Evolutionary conservation across 2,113 vertebrate species (phyloP).

Genomic region (Calypte anna): DNA sequence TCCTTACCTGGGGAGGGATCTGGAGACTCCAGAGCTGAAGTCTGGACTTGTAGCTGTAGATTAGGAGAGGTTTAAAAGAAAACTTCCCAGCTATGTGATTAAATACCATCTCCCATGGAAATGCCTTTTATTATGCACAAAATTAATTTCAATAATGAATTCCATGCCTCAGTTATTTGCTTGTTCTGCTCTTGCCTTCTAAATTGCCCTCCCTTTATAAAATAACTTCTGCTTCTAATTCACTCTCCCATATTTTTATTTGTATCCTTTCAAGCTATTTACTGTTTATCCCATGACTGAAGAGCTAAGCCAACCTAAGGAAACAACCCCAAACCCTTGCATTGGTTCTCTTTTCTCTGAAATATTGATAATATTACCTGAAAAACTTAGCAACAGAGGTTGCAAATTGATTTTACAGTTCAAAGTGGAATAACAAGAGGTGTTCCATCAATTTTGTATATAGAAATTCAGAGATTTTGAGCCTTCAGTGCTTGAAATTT

Average conservation of each 20-base stretch:
- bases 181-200: background rate
- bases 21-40: background rate
- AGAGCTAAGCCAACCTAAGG: background rate
- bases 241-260: background rate
- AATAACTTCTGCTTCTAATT: background rate
- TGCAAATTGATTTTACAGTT: background rate
- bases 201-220: background rate
- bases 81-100: background rate
- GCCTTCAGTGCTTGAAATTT: background rate
- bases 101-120: background rate
- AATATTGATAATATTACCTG: background rate
- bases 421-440: background rate
- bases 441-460: background rate
- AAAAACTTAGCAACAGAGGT: background rate
- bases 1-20: background rate
- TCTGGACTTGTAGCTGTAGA: background rate
- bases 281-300: background rate
- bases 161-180: background rate
- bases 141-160: background rate
- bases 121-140: background rate
- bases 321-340: background rate
- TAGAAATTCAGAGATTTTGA: background rate
- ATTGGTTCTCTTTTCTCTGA: background rate
- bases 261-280: background rate
- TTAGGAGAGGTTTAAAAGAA: background rate